Evolutionary conservation across 1,140 invertebrate species (phyloP).

Genomic region (Tetraneura akinire): DNA sequence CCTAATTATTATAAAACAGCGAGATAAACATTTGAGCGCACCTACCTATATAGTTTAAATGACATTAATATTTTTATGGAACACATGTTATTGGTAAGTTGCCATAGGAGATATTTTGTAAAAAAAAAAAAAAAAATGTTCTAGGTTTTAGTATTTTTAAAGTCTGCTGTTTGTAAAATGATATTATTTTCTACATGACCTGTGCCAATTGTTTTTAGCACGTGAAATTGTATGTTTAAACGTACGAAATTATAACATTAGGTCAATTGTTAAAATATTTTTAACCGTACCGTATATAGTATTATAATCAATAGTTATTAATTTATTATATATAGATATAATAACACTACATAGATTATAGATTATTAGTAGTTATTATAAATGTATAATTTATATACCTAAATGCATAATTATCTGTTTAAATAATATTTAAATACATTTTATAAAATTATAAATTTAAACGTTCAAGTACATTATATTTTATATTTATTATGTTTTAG

Average conservation of each 20-base stretch:
- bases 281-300: no score
- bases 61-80: slow-evolving; percentile 39
- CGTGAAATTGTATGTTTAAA: slow-evolving; percentile 11
- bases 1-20: background rate
- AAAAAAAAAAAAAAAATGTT: slow-evolving; percentile 36
- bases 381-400: no score
- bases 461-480: no score
- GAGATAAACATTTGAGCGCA: slow-evolving; percentile 24
- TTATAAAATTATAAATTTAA: no score
- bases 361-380: no score
- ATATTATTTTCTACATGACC: slow-evolving; percentile 48
- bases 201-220: slow-evolving; percentile 49
- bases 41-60: slow-evolving; percentile 46
- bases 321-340: no score
- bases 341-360: no score
- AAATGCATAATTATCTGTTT: no score
- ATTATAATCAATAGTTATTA: no score
- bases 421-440: no score
- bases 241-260: background rate
- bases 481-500: no score
- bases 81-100: slow-evolving; percentile 46
- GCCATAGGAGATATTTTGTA: slow-evolving; percentile 38
- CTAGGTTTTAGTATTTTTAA: slow-evolving; percentile 46
- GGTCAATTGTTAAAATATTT: background rate
- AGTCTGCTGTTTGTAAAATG: slow-evolving; percentile 47